Evolutionary conservation across 2,888 invertebrate genomes (phyloP).

Genomic region (Stenurella melanura): DNA sequence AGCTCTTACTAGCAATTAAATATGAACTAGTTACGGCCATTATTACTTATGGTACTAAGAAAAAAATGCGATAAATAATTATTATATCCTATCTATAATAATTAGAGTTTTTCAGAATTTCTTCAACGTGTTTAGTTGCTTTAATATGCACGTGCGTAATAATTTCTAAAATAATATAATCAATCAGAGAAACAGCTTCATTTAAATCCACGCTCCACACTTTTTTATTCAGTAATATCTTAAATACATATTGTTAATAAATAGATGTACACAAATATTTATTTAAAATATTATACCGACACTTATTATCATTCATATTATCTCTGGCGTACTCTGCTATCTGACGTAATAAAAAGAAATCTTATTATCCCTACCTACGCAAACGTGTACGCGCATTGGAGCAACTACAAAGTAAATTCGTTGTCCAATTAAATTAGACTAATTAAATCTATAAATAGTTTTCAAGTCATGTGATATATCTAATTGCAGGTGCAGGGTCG

Average conservation of each 20-base stretch:
- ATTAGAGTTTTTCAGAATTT: no score
- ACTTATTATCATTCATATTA: background rate
- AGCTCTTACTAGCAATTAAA: no score
- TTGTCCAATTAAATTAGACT: background rate
- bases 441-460: background rate
- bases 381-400: background rate
- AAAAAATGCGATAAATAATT: no score
- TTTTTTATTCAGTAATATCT: background rate
- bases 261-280: background rate
- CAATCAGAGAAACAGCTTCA: background rate
- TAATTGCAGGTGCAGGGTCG: background rate
- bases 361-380: background rate
- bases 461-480: background rate
- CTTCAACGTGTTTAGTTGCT: no score
- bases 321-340: background rate
- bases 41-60: no score
- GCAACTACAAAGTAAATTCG: background rate
- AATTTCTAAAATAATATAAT: background rate
- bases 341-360: constrained; percentile 2
- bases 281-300: background rate
- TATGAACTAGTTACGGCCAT: no score
- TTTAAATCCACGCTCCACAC: background rate
- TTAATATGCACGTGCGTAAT: background rate
- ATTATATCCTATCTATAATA: no score
- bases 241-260: background rate